Base-by-base conservation (phyloP, 2,797 vertebrate species). In the Chelonia mydas region DNA sequence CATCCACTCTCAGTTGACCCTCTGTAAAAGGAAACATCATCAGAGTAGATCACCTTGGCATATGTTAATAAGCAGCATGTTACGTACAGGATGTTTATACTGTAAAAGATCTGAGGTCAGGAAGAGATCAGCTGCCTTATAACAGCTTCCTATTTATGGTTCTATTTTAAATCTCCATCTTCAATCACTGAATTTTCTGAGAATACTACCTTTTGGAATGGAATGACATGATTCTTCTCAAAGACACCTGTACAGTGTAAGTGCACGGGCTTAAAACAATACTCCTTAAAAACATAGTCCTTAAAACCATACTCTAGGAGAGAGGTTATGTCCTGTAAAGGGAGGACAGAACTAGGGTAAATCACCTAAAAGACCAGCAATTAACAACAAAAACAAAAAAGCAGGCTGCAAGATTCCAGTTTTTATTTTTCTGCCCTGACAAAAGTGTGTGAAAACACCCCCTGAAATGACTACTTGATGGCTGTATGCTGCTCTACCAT, bases 1-100 rank as follows among this genome's bases (percentile, higher is more conserved):
- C 99, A 81, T 99, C 99, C 59, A 99, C 99, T 98, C 99, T 99
- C 97, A 99, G 97, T 96, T 99, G 99, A 68, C 99, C 99, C 98
- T 99, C 99, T 99, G 97, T 19, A 96, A 96, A 87, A 93, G 59
- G 47, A 95, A 96, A 84, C 76, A 88, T 85, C 49, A 92, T 91
- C 81, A 91, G 77, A 96, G 90, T 13, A 92, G 33, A 92, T 93
- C 93, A 77, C 8, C 53, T 83, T 87, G 54, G 28, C 77, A 85
- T 77, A 72, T 65, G 49, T 84, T 85, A 89, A 85, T 79, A 94
- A 95, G 92, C 84, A 49, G 49, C n/a, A 93, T 5, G 19, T 37
- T 87, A 85, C 15, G 21, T 68, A 84, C 41, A 91, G 41, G 78
- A 47, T 53, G 80, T 88, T 89, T 93, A 79, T 6, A 93, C 37